Evolutionary conservation across 2,113 vertebrate genomes (phyloP), one percentile per base, ranked within the genome.

Genomic region (Oncorhynchus kisutch): DNA sequence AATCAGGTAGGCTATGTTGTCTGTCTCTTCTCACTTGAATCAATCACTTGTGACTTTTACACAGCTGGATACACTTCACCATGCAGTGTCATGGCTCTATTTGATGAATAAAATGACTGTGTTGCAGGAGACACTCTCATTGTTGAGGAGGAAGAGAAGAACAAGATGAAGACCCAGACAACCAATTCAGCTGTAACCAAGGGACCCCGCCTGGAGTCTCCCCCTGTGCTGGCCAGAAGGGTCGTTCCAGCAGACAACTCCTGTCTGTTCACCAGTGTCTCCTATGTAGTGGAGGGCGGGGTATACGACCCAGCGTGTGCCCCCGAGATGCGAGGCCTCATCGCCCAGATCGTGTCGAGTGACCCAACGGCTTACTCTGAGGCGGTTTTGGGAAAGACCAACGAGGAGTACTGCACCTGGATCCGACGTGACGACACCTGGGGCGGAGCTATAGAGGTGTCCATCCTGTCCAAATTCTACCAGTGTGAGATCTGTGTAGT

Each of bases 401-500:
- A 99, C 72, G 79, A 95, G 71, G 97, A 99, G 0, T 99, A 99
- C 79, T 99, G 98, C 64, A 64, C 94, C 5, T 99, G 98, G 98
- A 99, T 99, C 85, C 81, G 90, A 12, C 94, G 93, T 20, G 95
- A 95, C 49, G 97, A 99, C 73, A 98, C 96, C 0, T 99, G 98
- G 98, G 98, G 98, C 1, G 98, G 98, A 2, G 98, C 97, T 83
- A 99, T 99, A 62, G 98, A 99, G 82, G 94, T 99, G 70, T 98
- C 97, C 2, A 97, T 99, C 73, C 86, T 99, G 2, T 96, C 97
- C 74, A 98, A 98, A 78, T 98, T 96, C 80, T 99, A 98, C 90
- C 96, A 96, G 74, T 98, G 97, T 3, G 98, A 99, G 84, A 99
- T 99, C 88, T 98, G 98, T 18, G 96, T 99, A 76, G 98, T 99